Conservation (phyloP, 92 coral and sea anemone genomes). For the Plumapathes pennacea region DNA sequence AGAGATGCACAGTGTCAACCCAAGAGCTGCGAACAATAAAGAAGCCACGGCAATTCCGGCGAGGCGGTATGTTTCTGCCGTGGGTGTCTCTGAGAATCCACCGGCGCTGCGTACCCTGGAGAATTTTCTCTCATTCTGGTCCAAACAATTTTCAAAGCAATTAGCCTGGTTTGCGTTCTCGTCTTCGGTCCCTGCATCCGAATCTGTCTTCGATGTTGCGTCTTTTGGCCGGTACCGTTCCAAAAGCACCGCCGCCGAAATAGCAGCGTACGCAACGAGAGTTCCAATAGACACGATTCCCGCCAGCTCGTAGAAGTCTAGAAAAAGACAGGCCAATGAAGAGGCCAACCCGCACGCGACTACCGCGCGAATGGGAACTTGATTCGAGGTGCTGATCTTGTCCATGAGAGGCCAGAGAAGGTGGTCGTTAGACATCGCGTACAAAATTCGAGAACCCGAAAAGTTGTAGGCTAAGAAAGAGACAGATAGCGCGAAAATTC, state of each 20-base stretch:
- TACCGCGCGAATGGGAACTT: constrained; percentile 51
- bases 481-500: constrained; percentile 74
- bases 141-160: constrained; percentile 22
- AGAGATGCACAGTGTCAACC: constrained; percentile 42
- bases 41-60: constrained; percentile 59
- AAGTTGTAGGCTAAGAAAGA: constrained; percentile 57
- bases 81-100: constrained; percentile 19
- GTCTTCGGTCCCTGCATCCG: constrained; percentile 4
- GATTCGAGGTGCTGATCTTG: constrained; percentile 38
- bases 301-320: constrained; percentile 56
- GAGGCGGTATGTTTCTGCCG: constrained; percentile 39
- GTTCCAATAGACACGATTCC: constrained; percentile 91
- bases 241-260: constrained; percentile 65
- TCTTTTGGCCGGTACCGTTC: constrained; percentile 64
- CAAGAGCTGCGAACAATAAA: constrained; percentile 36
- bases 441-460: constrained; percentile 73
- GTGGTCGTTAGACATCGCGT: constrained; percentile 81
- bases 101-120: background rate
- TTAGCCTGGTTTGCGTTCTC: background rate
- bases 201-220: constrained; percentile 5
- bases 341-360: constrained; percentile 61
- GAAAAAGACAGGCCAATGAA: constrained; percentile 51
- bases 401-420: constrained; percentile 59
- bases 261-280: constrained; percentile 68
- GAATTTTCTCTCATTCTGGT: background rate